These are phyloP conservation scores for Halictus quadricinctus DNA, from an alignment of 2,888 invertebrate genomes.

Conservation along the genomic window DNA sequence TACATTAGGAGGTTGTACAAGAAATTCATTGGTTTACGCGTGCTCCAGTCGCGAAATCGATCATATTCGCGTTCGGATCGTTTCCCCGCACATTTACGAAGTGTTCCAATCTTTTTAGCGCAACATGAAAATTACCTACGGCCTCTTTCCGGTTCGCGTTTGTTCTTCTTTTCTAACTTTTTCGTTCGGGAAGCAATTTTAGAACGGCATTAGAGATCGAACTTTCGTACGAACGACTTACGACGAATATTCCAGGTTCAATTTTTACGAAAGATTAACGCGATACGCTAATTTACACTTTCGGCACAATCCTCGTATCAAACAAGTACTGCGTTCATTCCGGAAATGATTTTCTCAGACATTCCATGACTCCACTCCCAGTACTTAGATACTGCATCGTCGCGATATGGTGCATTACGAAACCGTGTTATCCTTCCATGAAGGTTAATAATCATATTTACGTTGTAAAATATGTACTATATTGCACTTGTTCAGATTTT, in stretches of 20 bases:
- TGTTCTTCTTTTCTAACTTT: neutral
- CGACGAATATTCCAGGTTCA: slow-evolving; percentile 8
- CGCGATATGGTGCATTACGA: slow-evolving; percentile 1
- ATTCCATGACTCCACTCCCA: slow-evolving; percentile 11
- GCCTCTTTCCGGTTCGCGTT: slow-evolving; percentile 1
- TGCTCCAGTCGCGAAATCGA: slow-evolving; percentile 23
- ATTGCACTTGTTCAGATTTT: slow-evolving; percentile 38
- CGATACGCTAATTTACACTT: slow-evolving; percentile 26
- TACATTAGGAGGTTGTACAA: slow-evolving; percentile 48
- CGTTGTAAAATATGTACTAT: slow-evolving; percentile 39
- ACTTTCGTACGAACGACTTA: slow-evolving; percentile 6
- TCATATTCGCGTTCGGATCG: slow-evolving; percentile 29
- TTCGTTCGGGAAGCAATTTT: neutral
- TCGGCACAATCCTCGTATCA: slow-evolving; percentile 41
- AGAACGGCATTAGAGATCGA: neutral
- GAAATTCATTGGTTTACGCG: slow-evolving; percentile 35
- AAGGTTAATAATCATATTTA: slow-evolving; percentile 45
- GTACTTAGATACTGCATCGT: slow-evolving; percentile 2
- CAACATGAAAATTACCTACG: slow-evolving; percentile 6
- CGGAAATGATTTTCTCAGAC: slow-evolving; percentile 21
- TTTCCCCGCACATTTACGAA: slow-evolving; percentile 50
- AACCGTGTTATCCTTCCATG: slow-evolving; percentile 39
- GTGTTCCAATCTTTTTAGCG: slow-evolving; percentile 64
- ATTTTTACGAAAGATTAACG: slow-evolving; percentile 34
- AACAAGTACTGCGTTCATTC: slow-evolving; percentile 38